These are phyloP conservation scores for Macquaria australasica DNA, from an alignment of 2,113 vertebrate genomes.

Conservation along the genomic window DNA sequence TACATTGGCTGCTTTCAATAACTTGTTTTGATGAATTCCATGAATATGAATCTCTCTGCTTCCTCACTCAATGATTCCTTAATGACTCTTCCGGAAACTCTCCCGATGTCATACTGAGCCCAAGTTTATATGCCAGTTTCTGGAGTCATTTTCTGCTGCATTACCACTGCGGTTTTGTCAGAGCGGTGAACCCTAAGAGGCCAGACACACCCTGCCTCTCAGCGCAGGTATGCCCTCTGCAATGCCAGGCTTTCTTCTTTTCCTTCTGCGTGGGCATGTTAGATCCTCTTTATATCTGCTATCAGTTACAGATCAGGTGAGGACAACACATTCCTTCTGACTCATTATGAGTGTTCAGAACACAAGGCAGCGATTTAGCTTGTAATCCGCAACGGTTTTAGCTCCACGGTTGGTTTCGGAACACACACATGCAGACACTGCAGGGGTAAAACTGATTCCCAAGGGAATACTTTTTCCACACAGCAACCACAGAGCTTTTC, in stretches of 20 bases:
- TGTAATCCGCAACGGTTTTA: constrained; percentile 57
- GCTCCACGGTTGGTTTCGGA: constrained; percentile 49
- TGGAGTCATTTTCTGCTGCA: constrained; percentile 61
- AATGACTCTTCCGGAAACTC: constrained; percentile 61
- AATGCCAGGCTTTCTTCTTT: constrained; percentile 33
- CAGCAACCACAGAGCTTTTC: constrained; percentile 53
- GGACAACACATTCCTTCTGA: constrained; percentile 70
- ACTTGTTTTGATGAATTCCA: constrained; percentile 69
- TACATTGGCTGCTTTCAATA: constrained; percentile 58
- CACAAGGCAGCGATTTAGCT: constrained; percentile 64
- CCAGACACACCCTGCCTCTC: constrained; percentile 61
- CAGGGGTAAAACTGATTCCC: constrained; percentile 57
- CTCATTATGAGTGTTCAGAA: constrained; percentile 62
- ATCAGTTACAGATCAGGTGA: constrained; percentile 71
- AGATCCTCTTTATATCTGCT: constrained; percentile 51
- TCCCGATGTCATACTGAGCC: constrained; percentile 29
- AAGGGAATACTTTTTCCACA: constrained; percentile 58
- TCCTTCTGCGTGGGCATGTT: constrained; percentile 61
- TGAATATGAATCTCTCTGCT: constrained; percentile 62
- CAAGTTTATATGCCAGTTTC: constrained; percentile 40
- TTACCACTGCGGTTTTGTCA: constrained; percentile 60
- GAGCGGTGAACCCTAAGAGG: constrained; percentile 56
- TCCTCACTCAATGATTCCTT: constrained; percentile 55
- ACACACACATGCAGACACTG: constrained; percentile 58
- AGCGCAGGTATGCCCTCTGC: constrained; percentile 53